Conservation (phyloP, 2,888 invertebrate genomes). For the Anticlea derivata region DNA sequence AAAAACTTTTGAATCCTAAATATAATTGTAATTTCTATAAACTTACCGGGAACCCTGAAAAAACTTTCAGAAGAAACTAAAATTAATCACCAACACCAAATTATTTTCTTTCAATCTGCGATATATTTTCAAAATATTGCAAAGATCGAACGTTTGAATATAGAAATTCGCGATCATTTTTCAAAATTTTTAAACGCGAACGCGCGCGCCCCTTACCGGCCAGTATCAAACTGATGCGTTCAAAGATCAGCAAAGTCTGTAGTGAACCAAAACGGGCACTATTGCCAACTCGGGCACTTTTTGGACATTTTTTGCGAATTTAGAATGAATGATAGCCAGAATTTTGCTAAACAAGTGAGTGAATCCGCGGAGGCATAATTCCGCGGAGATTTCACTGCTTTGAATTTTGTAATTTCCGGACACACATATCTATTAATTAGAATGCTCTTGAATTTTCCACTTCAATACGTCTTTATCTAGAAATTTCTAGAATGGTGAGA, state of each 20-base stretch:
- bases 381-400: too few relatives aligned
- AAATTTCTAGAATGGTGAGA: too few relatives aligned
- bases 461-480: too few relatives aligned
- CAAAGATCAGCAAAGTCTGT: slow-evolving; percentile 57
- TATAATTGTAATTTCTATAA: neutral
- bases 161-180: slow-evolving; percentile 32
- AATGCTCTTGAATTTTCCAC: too few relatives aligned
- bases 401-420: too few relatives aligned
- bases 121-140: slow-evolving; percentile 7
- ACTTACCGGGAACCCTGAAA: slow-evolving; percentile 28
- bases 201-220: slow-evolving; percentile 63
- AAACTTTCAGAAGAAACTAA: slow-evolving; percentile 15
- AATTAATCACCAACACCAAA: slow-evolving; percentile 30
- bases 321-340: neutral
- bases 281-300: slow-evolving; percentile 37
- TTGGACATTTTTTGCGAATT: slow-evolving; percentile 4
- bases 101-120: slow-evolving; percentile 8
- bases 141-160: slow-evolving; percentile 16
- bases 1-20: too few relatives aligned
- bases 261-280: slow-evolving; percentile 60
- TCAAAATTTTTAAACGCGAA: slow-evolving; percentile 41
- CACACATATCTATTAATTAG: too few relatives aligned
- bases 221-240: slow-evolving; percentile 62
- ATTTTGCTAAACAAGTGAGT: too few relatives aligned
- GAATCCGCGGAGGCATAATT: too few relatives aligned